Evolutionary conservation across 2,797 vertebrate species (phyloP).

Genomic region (Paguma larvata): DNA sequence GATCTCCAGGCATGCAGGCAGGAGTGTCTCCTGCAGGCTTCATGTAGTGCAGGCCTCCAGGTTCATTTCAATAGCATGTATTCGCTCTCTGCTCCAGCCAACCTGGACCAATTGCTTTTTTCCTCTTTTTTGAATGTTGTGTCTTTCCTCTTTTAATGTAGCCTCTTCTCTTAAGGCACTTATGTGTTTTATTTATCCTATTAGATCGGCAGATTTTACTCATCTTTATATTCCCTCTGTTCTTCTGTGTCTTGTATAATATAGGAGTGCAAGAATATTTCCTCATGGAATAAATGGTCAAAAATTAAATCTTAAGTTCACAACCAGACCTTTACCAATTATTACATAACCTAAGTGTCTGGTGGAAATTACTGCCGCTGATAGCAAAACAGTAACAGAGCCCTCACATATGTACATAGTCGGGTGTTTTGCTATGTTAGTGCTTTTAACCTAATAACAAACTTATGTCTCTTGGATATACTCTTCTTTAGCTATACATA

Average conservation of each 20-base stretch:
- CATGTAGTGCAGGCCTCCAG: too few species aligned
- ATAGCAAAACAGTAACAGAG: neutral
- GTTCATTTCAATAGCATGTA: neutral
- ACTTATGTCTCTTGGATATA: neutral
- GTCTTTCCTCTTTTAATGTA: neutral
- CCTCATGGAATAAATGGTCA: neutral
- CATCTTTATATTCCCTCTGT: neutral
- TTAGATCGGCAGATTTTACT: neutral
- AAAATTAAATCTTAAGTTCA: neutral
- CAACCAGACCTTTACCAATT: neutral
- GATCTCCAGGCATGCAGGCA: neutral
- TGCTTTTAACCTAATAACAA: neutral
- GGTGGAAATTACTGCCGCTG: neutral
- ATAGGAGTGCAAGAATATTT: neutral
- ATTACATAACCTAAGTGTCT: neutral
- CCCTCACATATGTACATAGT: neutral
- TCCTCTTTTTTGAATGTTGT: neutral
- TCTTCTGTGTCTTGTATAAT: neutral
- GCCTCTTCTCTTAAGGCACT: neutral
- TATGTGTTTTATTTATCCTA: neutral
- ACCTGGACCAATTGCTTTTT: neutral
- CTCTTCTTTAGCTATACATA: slow-evolving; percentile 8
- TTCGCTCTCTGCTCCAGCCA: neutral
- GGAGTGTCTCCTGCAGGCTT: neutral
- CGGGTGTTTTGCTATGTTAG: neutral